phyloP scores from a whole-genome alignment of 1,140 invertebrate genomes.

The Matsumurasca onukii region DNA sequence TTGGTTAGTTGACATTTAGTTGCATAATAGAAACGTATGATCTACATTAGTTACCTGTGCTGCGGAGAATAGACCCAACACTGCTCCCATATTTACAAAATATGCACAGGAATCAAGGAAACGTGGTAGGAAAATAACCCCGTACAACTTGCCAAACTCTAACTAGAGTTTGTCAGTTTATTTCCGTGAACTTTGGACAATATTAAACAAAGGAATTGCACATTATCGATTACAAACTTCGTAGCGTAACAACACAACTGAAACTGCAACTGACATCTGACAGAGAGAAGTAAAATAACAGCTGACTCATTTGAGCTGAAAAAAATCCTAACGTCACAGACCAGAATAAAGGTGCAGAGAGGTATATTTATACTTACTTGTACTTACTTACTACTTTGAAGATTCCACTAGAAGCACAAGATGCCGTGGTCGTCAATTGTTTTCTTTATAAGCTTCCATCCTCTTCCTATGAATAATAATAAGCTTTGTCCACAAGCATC shows the following conservation, averaged over 20 bases:
- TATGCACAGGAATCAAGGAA: no score
- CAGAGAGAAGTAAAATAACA: no score
- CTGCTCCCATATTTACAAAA: no score
- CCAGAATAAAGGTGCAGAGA: background rate
- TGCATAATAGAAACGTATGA: no score
- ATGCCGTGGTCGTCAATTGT: no score
- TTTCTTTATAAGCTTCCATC: background rate
- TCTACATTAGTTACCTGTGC: no score
- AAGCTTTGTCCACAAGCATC: background rate
- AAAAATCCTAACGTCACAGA: background rate
- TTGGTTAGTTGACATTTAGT: no score
- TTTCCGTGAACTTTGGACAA: background rate
- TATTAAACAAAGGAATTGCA: background rate
- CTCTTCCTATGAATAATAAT: background rate
- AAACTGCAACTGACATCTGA: no score
- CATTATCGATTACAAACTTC: background rate
- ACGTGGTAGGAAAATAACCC: background rate
- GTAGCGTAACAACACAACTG: no score
- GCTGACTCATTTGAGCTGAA: background rate
- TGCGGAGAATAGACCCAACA: no score
- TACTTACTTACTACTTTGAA: background rate
- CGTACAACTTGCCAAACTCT: background rate
- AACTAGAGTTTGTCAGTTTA: background rate
- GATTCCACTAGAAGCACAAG: background rate
- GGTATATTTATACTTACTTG: background rate